Percentiles rank a stretch among this genome's conserved stretches.
Conservation (phyloP, 2,113 vertebrate genomes). For the Corythaeola cristata region DNA sequence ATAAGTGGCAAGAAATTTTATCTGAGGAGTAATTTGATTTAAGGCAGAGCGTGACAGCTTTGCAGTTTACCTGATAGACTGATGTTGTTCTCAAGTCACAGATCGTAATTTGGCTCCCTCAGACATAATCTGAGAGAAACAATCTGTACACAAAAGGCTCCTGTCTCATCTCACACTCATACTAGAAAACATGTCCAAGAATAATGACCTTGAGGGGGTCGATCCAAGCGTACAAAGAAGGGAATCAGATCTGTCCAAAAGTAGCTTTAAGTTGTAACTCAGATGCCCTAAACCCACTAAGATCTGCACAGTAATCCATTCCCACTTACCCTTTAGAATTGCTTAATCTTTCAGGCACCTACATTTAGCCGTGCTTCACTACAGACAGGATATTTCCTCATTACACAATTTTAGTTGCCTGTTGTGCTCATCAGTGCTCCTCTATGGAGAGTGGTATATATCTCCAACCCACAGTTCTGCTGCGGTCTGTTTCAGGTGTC, state of each 20-base stretch:
- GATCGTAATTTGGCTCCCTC: not conserved
- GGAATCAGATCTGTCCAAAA: not conserved
- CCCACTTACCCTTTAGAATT: not conserved
- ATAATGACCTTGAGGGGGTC: not conserved
- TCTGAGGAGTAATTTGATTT: not conserved
- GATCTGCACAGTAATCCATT: not conserved
- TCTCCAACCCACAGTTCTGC: not conserved
- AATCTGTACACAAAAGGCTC: not conserved
- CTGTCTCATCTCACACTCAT: not conserved
- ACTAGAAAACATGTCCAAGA: not conserved
- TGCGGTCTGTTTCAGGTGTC: not conserved
- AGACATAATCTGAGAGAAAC: not conserved
- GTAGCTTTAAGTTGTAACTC: not conserved
- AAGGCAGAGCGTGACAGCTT: not conserved
- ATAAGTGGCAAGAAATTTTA: conserved; percentile 4
- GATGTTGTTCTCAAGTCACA: not conserved
- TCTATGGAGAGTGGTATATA: not conserved
- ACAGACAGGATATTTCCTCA: not conserved
- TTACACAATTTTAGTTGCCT: not conserved
- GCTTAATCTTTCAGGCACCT: not conserved
- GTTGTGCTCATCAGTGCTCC: not conserved
- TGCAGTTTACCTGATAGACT: not conserved
- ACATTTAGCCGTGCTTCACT: not conserved
- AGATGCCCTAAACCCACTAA: not conserved
- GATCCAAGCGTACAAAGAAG: not conserved